These are phyloP conservation scores for Cheilosia impressa DNA, from an alignment of 2,888 invertebrate species.

Conservation along the genomic window DNA sequence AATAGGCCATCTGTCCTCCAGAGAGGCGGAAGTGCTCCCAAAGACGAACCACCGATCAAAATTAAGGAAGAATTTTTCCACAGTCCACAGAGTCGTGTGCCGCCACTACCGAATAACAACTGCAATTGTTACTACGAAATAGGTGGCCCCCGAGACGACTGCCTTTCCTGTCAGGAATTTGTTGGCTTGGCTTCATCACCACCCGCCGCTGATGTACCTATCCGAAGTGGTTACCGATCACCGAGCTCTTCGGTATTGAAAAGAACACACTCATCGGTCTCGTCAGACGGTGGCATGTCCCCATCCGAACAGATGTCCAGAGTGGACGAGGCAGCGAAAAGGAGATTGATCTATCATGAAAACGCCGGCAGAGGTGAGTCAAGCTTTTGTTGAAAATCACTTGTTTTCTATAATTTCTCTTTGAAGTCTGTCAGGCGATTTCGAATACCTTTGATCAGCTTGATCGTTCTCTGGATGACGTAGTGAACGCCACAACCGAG, in stretches of 20 bases:
- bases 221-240: conserved; percentile 43
- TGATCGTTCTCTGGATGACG: conserved; percentile 79
- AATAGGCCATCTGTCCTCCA: conserved; percentile 74
- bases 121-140: conserved; percentile 76
- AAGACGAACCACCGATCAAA: conserved; percentile 49
- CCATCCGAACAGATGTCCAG: conserved; percentile 29
- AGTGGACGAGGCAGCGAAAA: conserved; percentile 56
- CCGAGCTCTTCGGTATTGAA: conserved; percentile 58
- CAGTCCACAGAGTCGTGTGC: conserved; percentile 76
- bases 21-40: conserved; percentile 38
- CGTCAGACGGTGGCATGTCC: conserved; percentile 55
- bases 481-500: conserved; percentile 81
- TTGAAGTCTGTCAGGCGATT: conserved; percentile 80
- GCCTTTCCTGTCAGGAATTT: conserved; percentile 63
- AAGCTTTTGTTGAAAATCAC: background rate
- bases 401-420: background rate
- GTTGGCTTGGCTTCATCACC: conserved; percentile 60
- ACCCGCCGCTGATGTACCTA: conserved; percentile 44
- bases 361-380: conserved; percentile 59
- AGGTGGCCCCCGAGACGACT: conserved; percentile 55
- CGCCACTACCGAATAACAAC: conserved; percentile 75
- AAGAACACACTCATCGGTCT: conserved; percentile 55
- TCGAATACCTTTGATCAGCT: conserved; percentile 81
- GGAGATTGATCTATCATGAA: conserved; percentile 63
- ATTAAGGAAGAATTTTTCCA: conserved; percentile 72